These are phyloP conservation scores for Babyrousa celebensis DNA, from an alignment of 2,797 vertebrate genomes.

Conservation along the genomic window DNA sequence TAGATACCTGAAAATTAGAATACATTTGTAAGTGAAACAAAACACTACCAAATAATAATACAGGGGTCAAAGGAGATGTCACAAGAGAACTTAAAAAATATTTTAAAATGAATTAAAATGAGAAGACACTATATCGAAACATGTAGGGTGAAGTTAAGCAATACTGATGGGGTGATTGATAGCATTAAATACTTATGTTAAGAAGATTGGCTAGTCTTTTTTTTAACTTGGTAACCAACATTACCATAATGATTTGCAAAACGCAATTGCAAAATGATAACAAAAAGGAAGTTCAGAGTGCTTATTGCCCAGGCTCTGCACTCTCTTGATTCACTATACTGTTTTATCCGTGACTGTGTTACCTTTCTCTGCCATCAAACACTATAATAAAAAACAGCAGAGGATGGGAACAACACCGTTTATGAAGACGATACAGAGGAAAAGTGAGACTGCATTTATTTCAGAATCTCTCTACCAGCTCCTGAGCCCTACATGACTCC, in stretches of 20 bases:
- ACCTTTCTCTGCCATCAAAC: not conserved
- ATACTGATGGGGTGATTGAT: not conserved
- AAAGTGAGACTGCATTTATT: not conserved
- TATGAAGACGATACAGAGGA: not conserved
- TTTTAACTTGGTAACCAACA: not conserved
- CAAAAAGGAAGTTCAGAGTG: not conserved
- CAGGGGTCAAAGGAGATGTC: not conserved
- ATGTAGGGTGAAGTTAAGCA: not conserved
- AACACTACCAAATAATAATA: not conserved
- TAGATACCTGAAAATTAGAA: not conserved
- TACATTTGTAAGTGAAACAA: conserved; percentile 34
- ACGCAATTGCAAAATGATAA: not conserved
- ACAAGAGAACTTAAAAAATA: not conserved
- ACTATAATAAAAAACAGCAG: not conserved
- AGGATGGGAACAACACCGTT: not conserved
- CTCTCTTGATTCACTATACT: not conserved
- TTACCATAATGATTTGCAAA: not conserved
- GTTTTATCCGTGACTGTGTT: not conserved
- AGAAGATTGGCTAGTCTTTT: not conserved
- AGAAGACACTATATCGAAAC: not conserved
- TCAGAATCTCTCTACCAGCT: conserved; percentile 6
- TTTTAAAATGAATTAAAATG: not conserved
- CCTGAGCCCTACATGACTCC: not conserved
- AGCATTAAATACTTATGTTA: not conserved
- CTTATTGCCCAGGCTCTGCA: not conserved